Conservation (phyloP, 2,797 vertebrate species). For the Erpetoichthys calabaricus region DNA sequence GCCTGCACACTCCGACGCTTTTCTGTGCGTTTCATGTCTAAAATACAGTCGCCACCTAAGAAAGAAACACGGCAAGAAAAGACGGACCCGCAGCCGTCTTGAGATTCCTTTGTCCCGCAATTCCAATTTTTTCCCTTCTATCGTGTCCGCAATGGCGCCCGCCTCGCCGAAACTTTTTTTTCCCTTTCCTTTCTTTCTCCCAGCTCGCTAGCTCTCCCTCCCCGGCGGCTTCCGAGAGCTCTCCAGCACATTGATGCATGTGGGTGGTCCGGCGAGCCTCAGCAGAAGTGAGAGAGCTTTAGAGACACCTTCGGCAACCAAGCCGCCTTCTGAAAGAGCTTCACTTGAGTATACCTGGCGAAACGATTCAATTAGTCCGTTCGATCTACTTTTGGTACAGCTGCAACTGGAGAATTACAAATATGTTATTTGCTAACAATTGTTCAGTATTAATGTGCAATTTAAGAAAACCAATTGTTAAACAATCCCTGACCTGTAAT, state of each 20-base stretch:
- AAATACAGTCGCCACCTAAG: background rate
- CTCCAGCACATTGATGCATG: background rate
- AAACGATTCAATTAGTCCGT: no score
- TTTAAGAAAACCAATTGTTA: no score
- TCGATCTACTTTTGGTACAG: no score
- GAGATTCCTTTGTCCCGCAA: background rate
- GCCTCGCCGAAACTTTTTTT: conserved; percentile 15
- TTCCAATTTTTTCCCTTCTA: no score
- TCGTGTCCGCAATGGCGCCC: conserved; percentile 42
- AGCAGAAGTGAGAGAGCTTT: no score
- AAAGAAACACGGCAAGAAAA: conserved; percentile 5
- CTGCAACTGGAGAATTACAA: background rate
- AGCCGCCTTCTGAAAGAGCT: no score
- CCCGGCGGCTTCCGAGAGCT: conserved; percentile 14
- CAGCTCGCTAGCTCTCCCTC: conserved; percentile 9
- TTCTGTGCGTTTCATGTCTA: no score
- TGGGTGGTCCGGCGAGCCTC: conserved; percentile 14
- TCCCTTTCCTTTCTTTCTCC: conserved; percentile 17
- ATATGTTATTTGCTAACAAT: background rate
- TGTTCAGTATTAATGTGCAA: no score
- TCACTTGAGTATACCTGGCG: no score
- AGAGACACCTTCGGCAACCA: no score
- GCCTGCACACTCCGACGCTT: background rate
- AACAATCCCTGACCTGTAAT: no score
- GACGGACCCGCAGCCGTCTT: conserved; percentile 2